Evolutionary conservation across 2,113 vertebrate species (phyloP).

Genomic region (Mirza zaza): DNA sequence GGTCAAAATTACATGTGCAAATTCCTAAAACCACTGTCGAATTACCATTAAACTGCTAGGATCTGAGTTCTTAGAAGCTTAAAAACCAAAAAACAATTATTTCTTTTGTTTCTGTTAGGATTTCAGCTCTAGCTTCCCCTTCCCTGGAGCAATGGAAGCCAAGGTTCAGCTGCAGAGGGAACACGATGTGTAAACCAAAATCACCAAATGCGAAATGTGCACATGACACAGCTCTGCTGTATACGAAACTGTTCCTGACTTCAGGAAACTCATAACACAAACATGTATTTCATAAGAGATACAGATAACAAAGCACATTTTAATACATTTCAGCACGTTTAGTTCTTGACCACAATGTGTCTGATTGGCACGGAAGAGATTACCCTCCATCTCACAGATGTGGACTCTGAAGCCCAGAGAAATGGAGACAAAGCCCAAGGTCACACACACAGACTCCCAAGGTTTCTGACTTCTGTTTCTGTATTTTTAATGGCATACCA

Average conservation of each 20-base stretch:
- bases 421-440: not conserved
- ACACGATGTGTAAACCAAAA: not conserved
- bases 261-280: not conserved
- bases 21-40: slow-evolving; percentile 39
- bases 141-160: not conserved
- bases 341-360: not conserved
- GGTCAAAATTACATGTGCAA: slow-evolving; percentile 35
- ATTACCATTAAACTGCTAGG: not conserved
- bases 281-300: slow-evolving; percentile 10
- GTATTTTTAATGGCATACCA: not conserved
- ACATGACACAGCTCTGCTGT: not conserved
- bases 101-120: not conserved
- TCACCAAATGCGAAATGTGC: not conserved
- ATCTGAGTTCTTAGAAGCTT: not conserved
- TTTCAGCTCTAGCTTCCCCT: not conserved
- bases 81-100: not conserved
- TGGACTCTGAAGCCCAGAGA: not conserved
- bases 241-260: not conserved
- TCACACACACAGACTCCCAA: not conserved
- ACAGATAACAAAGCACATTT: slow-evolving; percentile 22
- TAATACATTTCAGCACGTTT: not conserved
- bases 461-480: not conserved
- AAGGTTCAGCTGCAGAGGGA: not conserved
- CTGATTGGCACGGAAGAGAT: not conserved
- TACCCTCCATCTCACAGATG: not conserved